These are phyloP conservation scores for Anolis sagrei DNA, from an alignment of 2,113 vertebrate genomes.

Conservation along the genomic window DNA sequence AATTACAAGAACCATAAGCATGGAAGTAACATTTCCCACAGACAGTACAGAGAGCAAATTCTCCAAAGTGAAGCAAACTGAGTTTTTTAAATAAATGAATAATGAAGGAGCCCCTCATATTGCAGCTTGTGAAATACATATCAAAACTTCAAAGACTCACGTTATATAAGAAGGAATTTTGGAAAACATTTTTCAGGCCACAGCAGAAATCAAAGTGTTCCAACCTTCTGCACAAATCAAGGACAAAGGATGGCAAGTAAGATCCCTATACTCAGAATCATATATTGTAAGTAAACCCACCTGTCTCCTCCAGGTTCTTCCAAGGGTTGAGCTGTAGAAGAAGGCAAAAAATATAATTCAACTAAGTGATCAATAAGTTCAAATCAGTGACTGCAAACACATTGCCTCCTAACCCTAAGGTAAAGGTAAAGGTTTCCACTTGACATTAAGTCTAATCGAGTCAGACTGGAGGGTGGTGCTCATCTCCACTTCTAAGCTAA, in stretches of 20 bases:
- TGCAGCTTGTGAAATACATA: conserved; percentile 20
- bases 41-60: background rate
- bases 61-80: background rate
- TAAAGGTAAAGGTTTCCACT: too few species aligned
- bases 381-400: too few species aligned
- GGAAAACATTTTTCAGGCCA: background rate
- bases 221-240: background rate
- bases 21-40: background rate
- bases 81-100: conserved; percentile 18
- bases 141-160: conserved; percentile 24
- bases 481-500: too few species aligned
- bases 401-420: too few species aligned
- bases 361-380: conserved; percentile 50
- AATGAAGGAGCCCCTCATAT: background rate
- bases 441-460: too few species aligned
- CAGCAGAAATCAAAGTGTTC: background rate
- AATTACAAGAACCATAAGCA: background rate
- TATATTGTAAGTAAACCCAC: conserved; percentile 45
- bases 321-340: conserved; percentile 59
- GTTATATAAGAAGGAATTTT: background rate
- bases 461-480: too few species aligned
- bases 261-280: background rate
- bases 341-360: conserved; percentile 45
- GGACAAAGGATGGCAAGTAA: background rate
- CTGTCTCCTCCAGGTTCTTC: conserved; percentile 69